Base-by-base conservation (phyloP, 2,113 vertebrate genomes). In the Synodontis membranacea region DNA sequence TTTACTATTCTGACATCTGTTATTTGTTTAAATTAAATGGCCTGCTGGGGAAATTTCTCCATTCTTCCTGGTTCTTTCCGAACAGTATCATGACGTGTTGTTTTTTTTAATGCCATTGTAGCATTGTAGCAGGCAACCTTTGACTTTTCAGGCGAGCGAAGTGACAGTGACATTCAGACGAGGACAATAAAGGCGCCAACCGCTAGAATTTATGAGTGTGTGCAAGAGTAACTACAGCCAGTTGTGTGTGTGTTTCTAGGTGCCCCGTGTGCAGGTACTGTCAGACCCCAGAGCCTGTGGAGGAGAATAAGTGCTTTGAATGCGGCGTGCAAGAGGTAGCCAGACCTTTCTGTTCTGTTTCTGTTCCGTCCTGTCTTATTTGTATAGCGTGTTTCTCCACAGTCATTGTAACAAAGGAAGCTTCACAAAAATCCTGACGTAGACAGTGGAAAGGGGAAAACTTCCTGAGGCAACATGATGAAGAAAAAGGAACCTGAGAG, bases 221-320 rank as follows among this genome's bases (percentile, higher is more conserved):
- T 52, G 79, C 58, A 81, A 76, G 31, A 56, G 81, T 66, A n/a
- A 31, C 56, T 44, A 68, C 39, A 52, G 44, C 0, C 48, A 44
- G 48, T 56, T 89, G 90, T 89, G 91, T 62, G 87, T 89, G 91
- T 62, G 87, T 89, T 46, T 89, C 14, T 89, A 99, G 98, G 94
- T 99, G 98, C 93, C 98, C 98, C 0, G 98, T 99, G 83, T 99
- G 98, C 91, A 93, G 98, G 58, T 99, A 98, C 91, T 99, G 98
- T 93, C 98, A 99, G 92, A 99, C 98, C 0, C 98, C 98, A 3
- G 98, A 99, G 89, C 97, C 98, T 0, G 97, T 99, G 28, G 97
- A 99, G 90, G 98, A 99, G 93, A 99, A 99, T 93, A 99, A 99
- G 88, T 99, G 98, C 90, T 99, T 99, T 88, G 98, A 99, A 91